Percentiles rank a stretch among this genome's conserved stretches.
Evolutionary conservation across 2,113 vertebrate genomes (phyloP).

Genomic region (Phrynosoma blainvillii): DNA sequence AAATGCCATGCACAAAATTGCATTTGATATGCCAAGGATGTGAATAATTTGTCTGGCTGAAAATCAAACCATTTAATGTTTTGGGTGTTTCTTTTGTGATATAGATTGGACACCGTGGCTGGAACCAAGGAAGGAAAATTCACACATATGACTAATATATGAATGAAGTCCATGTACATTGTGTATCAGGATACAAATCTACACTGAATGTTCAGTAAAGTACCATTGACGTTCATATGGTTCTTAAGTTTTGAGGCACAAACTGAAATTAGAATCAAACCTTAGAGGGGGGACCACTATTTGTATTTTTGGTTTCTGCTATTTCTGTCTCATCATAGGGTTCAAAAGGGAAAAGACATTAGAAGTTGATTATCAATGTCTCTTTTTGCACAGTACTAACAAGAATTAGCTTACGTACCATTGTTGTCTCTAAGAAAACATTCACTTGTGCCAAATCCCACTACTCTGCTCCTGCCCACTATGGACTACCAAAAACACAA

Average conservation of each 20-base stretch:
- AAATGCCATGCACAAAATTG: slow-evolving; percentile 49
- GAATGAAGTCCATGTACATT: neutral
- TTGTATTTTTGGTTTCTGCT: neutral
- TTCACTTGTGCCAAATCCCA: too few species aligned
- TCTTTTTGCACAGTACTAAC: too few species aligned
- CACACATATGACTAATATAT: neutral
- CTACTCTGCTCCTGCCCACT: too few species aligned
- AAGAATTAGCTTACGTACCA: too few species aligned
- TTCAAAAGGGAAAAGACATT: too few species aligned
- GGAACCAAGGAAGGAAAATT: neutral
- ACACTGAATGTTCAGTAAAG: neutral
- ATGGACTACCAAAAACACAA: too few species aligned
- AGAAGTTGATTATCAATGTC: too few species aligned
- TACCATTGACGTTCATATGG: neutral
- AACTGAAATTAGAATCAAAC: neutral
- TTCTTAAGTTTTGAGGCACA: neutral
- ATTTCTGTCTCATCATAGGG: too few species aligned
- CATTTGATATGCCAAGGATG: neutral
- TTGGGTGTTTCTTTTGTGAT: neutral
- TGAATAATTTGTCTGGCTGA: slow-evolving; percentile 40
- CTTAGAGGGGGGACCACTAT: neutral
- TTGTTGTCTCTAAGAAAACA: too few species aligned
- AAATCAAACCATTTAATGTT: slow-evolving; percentile 33
- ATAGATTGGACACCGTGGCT: neutral
- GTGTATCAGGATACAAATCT: neutral